These are phyloP conservation scores for Chromobotia macracanthus DNA, from an alignment of 2,797 vertebrate species.

Conservation along the genomic window DNA sequence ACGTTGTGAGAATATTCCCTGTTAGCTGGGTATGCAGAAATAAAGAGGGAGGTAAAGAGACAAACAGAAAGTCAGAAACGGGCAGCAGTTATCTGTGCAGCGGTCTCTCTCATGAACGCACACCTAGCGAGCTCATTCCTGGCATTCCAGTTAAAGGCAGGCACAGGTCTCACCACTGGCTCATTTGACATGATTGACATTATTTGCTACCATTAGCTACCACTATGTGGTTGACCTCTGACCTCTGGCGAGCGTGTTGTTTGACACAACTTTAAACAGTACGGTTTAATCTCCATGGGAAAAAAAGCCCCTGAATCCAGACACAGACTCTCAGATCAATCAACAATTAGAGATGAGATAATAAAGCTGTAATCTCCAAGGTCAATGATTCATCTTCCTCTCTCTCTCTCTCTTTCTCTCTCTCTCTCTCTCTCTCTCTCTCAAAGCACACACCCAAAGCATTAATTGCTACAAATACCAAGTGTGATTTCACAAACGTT, in stretches of 20 bases:
- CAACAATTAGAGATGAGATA: conserved; percentile 76
- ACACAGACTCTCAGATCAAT: conserved; percentile 70
- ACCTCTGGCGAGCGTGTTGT: conserved; percentile 75
- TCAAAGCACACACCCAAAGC: conserved; percentile 20
- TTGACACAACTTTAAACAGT: conserved; percentile 79
- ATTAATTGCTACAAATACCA: conserved; percentile 19
- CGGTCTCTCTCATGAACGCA: conserved; percentile 56
- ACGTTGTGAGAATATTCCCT: too few species aligned
- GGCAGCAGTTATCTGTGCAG: conserved; percentile 5
- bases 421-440: neutral
- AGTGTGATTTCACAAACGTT: conserved; percentile 4
- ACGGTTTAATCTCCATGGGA: conserved; percentile 80
- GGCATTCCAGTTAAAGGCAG: conserved; percentile 75
- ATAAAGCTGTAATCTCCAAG: conserved; percentile 66
- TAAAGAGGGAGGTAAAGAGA: conserved; percentile 49
- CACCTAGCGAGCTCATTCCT: conserved; percentile 74
- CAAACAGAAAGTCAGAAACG: conserved; percentile 56
- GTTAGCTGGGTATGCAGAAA: conserved; percentile 10
- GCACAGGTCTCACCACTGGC: conserved; percentile 71
- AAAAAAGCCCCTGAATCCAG: conserved; percentile 68
- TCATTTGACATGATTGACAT: conserved; percentile 83
- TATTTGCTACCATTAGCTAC: conserved; percentile 84
- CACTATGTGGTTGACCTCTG: conserved; percentile 81
- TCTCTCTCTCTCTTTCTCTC: neutral
- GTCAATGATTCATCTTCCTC: conserved; percentile 61